These are phyloP conservation scores for Latrodectus elegans DNA, from an alignment of 2,888 invertebrate genomes.

Conservation along the genomic window DNA sequence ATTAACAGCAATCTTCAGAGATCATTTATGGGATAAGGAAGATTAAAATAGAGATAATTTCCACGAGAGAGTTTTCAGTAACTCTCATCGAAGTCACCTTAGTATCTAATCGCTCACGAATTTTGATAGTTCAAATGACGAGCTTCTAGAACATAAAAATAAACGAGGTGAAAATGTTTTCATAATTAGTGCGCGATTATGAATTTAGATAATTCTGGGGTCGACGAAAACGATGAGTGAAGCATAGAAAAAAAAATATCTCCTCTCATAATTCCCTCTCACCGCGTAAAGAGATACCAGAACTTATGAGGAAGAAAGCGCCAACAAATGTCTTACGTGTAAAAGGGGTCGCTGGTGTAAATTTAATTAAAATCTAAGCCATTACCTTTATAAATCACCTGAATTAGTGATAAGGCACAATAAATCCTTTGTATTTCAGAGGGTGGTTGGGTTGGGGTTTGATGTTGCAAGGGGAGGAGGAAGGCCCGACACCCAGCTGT, in stretches of 20 bases:
- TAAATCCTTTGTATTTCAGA: conserved; percentile 39
- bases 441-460: conserved; percentile 7
- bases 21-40: too few species aligned
- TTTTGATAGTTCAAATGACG: too few species aligned
- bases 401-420: conserved; percentile 68
- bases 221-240: neutral
- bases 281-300: neutral
- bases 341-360: conserved; percentile 22
- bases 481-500: conserved; percentile 62
- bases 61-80: too few species aligned
- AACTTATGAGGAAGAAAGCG: conserved; percentile 33
- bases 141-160: too few species aligned
- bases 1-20: too few species aligned
- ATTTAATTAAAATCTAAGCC: conserved; percentile 67
- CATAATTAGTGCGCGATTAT: conserved; percentile 33
- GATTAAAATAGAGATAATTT: too few species aligned
- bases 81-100: too few species aligned
- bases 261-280: neutral
- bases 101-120: too few species aligned
- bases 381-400: conserved; percentile 66
- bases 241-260: neutral
- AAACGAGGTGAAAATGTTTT: neutral
- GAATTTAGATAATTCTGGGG: neutral
- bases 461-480: conserved; percentile 10
- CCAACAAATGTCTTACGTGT: conserved; percentile 20